Evolutionary conservation across 2,113 vertebrate species (phyloP), one percentile per base, ranked within the genome.

Genomic region (Larimichthys crocea): DNA sequence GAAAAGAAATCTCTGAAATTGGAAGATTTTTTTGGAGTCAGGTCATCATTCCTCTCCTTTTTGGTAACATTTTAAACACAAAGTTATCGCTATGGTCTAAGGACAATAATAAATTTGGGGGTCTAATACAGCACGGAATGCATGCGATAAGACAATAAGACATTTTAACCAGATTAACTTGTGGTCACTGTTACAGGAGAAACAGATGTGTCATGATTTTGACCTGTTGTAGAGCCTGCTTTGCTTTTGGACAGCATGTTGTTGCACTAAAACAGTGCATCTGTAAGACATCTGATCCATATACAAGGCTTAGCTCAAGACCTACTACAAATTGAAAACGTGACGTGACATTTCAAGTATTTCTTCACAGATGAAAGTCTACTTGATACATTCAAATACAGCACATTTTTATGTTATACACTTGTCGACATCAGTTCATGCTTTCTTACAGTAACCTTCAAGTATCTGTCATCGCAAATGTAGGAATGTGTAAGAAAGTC

Each of bases 1-100:
- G 35, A 48, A 72, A 64, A 66, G 15, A 19, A 64, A 44, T 65
- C 35, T 66, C 29, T 29, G 17, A 40, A 56, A 35, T 35, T 61
- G 20, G 40, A 86, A 71, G 66, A 22, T 29, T 29, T 29, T 12
- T 59, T 24, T 56, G 1, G 5, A 14, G 10, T 57, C 2, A 35
- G 26, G 3, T 22, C 22, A 64, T 64, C 19, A 26, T 57, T 73
- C 10, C 17, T 49, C 15, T 31, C 42, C 4, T 3, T n/a, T 40
- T 29, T 29, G n/a, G 7, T 20, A 12, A 50, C 12, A 31, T 42
- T 16, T 50, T 3, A 44, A 50, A 42, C 42, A 50, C 4, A 0
- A 48, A 6, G 8, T 8, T 48, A 53, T 17, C 20, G 24, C 9
- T 11, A 8, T 40, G 3, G 57, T 70, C 31, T 17, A 1, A 3